A percentile compares a stretch with the other conserved stretches of the same genome.
Conservation (phyloP, 2,888 invertebrate genomes). For the Ichneumon xanthorius region DNA sequence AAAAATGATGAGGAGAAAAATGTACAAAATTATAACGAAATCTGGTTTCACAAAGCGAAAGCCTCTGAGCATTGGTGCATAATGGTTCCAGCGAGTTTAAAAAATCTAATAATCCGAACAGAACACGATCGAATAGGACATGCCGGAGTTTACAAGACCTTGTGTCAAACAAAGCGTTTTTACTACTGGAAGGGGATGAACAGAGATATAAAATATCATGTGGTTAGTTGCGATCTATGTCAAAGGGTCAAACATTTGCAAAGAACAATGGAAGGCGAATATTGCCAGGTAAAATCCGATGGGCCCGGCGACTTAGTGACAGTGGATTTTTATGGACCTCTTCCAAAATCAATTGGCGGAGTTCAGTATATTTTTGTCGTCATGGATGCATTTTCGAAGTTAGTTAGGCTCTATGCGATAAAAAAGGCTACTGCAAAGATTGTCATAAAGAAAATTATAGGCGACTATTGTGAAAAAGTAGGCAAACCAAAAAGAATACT, state of each 20-base stretch:
- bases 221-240: slow-evolving; percentile 39
- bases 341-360: slow-evolving; percentile 52
- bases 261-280: slow-evolving; percentile 55
- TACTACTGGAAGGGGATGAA: slow-evolving; percentile 29
- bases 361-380: slow-evolving; percentile 56
- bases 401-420: too few relatives aligned
- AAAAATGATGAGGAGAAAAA: background rate
- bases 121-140: slow-evolving; percentile 30
- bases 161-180: background rate
- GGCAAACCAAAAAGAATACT: slow-evolving; percentile 3
- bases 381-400: slow-evolving; percentile 45
- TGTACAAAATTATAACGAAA: slow-evolving; percentile 21
- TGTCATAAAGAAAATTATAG: slow-evolving; percentile 30
- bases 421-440: background rate
- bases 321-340: slow-evolving; percentile 64
- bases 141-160: slow-evolving; percentile 42
- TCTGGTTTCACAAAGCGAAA: slow-evolving; percentile 30
- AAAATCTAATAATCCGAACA: background rate
- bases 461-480: slow-evolving; percentile 16
- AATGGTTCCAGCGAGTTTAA: background rate
- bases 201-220: slow-evolving; percentile 1
- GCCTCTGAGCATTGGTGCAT: slow-evolving; percentile 3
- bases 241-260: slow-evolving; percentile 58
- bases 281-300: slow-evolving; percentile 27
- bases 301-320: slow-evolving; percentile 51